These are phyloP conservation scores for Leucophenga maculata DNA, from an alignment of 2,888 invertebrate species.

Conservation along the genomic window DNA sequence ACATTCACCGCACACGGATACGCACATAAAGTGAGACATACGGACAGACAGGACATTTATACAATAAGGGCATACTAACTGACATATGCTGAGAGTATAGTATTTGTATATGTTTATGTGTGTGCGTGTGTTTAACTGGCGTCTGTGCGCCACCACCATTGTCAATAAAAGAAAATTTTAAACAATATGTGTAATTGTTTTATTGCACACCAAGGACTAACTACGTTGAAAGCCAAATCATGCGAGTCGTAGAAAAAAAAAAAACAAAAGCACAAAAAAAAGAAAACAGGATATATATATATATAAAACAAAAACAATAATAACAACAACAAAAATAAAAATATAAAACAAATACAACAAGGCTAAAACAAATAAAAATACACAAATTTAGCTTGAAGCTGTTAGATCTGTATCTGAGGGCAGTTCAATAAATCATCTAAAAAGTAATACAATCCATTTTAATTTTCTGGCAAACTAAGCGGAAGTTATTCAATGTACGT, in stretches of 20 bases:
- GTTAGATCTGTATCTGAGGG: neutral
- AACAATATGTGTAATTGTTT: constrained; percentile 58
- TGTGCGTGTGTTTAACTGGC: neutral
- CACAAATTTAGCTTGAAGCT: neutral
- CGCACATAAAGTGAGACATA: constrained; percentile 28
- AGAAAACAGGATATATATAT: constrained; percentile 8
- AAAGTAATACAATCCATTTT: too few relatives aligned
- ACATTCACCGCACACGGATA: neutral
- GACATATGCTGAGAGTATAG: neutral
- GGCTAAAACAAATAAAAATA: neutral
- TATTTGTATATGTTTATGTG: neutral
- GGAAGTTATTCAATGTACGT: too few relatives aligned
- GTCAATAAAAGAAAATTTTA: constrained; percentile 50
- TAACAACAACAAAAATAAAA: neutral
- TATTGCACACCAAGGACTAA: constrained; percentile 53
- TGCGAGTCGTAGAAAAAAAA: constrained; percentile 41
- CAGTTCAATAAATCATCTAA: neutral
- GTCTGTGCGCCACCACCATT: constrained; percentile 28
- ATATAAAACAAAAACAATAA: neutral
- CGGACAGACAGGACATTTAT: constrained; percentile 29
- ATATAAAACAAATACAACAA: constrained; percentile 1
- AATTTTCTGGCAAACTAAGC: too few relatives aligned
- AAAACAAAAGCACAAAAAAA: constrained; percentile 37
- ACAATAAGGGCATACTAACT: constrained; percentile 1
- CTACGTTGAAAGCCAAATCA: constrained; percentile 20